Evolutionary conservation across 2,888 invertebrate species (phyloP).

Genomic region (Lacanobia wlatinum): DNA sequence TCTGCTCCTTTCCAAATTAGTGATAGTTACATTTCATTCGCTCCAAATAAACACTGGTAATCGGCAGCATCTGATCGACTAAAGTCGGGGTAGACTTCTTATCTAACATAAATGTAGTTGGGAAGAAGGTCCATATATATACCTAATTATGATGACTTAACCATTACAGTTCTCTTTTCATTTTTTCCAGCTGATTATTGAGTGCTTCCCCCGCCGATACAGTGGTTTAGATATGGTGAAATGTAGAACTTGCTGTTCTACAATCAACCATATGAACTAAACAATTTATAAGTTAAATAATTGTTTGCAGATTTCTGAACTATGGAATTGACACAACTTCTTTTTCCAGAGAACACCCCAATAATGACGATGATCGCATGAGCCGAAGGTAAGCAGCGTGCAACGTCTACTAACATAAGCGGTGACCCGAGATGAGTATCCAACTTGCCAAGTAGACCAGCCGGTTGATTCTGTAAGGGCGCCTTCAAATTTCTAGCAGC

Average conservation of each 20-base stretch:
- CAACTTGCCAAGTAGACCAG: not conserved
- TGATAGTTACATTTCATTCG: too few relatives aligned
- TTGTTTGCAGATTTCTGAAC: constrained; percentile 22
- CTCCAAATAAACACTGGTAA: too few relatives aligned
- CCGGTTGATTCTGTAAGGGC: too few relatives aligned
- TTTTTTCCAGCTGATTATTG: not conserved
- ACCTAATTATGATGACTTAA: not conserved
- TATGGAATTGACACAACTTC: constrained; percentile 33
- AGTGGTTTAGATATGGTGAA: not conserved
- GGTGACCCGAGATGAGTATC: not conserved
- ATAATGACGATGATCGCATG: constrained; percentile 65
- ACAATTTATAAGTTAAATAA: not conserved
- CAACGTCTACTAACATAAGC: not conserved
- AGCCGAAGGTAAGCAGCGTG: constrained; percentile 62
- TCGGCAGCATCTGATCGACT: too few relatives aligned
- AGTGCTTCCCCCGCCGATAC: not conserved
- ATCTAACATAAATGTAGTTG: not conserved
- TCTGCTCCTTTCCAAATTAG: too few relatives aligned
- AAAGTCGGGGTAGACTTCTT: too few relatives aligned
- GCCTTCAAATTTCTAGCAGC: too few relatives aligned
- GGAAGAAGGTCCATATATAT: not conserved
- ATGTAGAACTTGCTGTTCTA: not conserved
- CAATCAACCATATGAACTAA: not conserved
- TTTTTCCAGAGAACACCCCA: constrained; percentile 67
- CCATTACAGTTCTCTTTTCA: not conserved